These are phyloP conservation scores for Drosophila nigricruria DNA, from an alignment of 2,888 invertebrate genomes.

Conservation along the genomic window DNA sequence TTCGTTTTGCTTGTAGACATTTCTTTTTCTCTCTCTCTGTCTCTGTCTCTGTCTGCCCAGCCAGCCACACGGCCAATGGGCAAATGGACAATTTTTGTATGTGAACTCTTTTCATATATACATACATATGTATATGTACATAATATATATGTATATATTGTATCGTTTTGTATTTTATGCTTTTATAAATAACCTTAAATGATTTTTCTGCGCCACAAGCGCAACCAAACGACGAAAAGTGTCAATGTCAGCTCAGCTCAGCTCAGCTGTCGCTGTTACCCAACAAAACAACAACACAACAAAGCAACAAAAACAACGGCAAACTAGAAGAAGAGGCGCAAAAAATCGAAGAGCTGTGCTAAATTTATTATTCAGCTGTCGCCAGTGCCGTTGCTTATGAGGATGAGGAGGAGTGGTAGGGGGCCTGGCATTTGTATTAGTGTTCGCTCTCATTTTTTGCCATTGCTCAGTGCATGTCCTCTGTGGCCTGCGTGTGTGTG, in stretches of 20 bases:
- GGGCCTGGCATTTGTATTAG: conserved; percentile 36
- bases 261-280: conserved; percentile 58
- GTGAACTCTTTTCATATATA: conserved; percentile 9
- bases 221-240: conserved; percentile 67
- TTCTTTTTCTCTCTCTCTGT: conserved; percentile 3
- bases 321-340: conserved; percentile 21
- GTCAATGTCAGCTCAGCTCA: conserved; percentile 77
- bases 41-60: not conserved
- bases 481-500: conserved; percentile 11
- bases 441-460: conserved; percentile 31
- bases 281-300: conserved; percentile 34
- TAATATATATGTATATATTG: not conserved
- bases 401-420: conserved; percentile 1
- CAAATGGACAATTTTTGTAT: conserved; percentile 5
- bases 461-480: conserved; percentile 16
- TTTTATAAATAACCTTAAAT: conserved; percentile 75
- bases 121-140: not conserved
- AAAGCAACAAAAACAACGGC: not conserved
- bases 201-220: conserved; percentile 63
- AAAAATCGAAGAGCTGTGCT: conserved; percentile 77
- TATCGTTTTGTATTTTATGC: conserved; percentile 27
- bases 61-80: not conserved
- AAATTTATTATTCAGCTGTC: conserved; percentile 76
- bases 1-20: not conserved
- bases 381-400: conserved; percentile 44